Conservation (phyloP, 2,113 vertebrate genomes). For the Saccopteryx bilineata region DNA sequence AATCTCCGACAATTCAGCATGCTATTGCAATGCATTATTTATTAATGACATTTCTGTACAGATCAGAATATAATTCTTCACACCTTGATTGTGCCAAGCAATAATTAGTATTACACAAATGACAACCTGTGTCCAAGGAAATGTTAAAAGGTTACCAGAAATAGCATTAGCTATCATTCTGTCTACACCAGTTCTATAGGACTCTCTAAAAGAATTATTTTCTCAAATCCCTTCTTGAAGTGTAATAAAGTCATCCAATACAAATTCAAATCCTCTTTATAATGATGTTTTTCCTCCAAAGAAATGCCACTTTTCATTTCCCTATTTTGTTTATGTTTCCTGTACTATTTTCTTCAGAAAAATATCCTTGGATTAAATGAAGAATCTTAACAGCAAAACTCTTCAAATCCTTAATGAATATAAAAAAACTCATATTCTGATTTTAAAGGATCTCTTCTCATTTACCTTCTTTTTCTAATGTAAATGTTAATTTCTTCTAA, state of each 20-base stretch:
- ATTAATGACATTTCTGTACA: slow-evolving; percentile 72
- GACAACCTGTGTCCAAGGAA: background rate
- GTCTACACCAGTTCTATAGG: background rate
- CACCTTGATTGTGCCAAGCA: background rate
- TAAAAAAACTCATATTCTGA: slow-evolving; percentile 18
- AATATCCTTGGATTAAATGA: slow-evolving; percentile 32
- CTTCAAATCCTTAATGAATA: slow-evolving; percentile 33
- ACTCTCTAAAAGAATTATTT: slow-evolving; percentile 14
- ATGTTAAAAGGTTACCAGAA: slow-evolving; percentile 40
- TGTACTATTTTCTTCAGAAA: slow-evolving; percentile 53
- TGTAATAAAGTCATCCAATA: slow-evolving; percentile 22
- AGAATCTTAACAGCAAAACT: slow-evolving; percentile 37
- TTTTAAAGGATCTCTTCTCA: slow-evolving; percentile 42
- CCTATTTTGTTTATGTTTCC: slow-evolving; percentile 14
- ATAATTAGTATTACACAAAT: slow-evolving; percentile 59
- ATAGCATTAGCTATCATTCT: background rate
- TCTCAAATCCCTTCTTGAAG: background rate
- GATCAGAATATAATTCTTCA: slow-evolving; percentile 60
- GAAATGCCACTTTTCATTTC: slow-evolving; percentile 24
- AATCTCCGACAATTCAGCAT: slow-evolving; percentile 27
- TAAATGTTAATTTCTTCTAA: slow-evolving; percentile 57
- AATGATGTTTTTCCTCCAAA: slow-evolving; percentile 54
- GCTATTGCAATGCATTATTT: slow-evolving; percentile 49
- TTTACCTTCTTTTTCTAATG: slow-evolving; percentile 70
- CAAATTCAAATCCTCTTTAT: slow-evolving; percentile 8